Percentiles rank a stretch among this genome's conserved stretches.
These are phyloP conservation scores for Spisula solida DNA, from an alignment of 2,888 invertebrate genomes.

Conservation along the genomic window DNA sequence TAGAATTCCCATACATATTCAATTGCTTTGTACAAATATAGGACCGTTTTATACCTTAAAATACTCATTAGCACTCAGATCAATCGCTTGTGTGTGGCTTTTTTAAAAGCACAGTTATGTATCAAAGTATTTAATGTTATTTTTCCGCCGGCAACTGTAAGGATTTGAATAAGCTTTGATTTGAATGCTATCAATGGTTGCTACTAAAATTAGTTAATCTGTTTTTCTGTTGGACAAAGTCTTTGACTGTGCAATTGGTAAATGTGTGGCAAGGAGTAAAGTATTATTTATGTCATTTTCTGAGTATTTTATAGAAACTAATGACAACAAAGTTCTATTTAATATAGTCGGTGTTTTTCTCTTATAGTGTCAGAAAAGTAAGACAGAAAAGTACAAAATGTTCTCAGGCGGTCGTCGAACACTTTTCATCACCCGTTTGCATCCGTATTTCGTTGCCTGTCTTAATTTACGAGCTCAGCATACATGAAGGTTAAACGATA, in stretches of 20 bases:
- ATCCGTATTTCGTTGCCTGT: slow-evolving; percentile 33
- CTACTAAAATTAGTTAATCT: too few species aligned
- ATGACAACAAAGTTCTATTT: too few species aligned
- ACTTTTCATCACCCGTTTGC: slow-evolving; percentile 35
- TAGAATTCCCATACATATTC: background rate
- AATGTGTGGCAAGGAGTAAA: too few species aligned
- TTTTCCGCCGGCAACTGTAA: background rate
- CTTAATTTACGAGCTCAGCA: slow-evolving; percentile 52
- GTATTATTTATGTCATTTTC: too few species aligned
- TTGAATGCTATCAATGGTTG: too few species aligned
- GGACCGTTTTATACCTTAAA: background rate
- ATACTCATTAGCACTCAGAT: background rate
- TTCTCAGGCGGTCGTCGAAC: slow-evolving; percentile 32
- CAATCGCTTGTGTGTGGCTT: background rate
- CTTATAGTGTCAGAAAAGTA: background rate
- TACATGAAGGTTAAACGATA: slow-evolving; percentile 47
- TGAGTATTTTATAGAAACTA: too few species aligned
- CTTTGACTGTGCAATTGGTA: too few species aligned
- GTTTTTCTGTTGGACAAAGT: too few species aligned
- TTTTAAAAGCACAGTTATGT: background rate
- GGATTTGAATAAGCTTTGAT: too few species aligned
- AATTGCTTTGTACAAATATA: background rate
- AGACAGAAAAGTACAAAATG: slow-evolving; percentile 4
- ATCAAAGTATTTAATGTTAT: background rate
- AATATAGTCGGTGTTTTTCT: too few species aligned